These are phyloP conservation scores for Pelosia muscerda DNA, from an alignment of 2,888 invertebrate genomes.

Conservation along the genomic window DNA sequence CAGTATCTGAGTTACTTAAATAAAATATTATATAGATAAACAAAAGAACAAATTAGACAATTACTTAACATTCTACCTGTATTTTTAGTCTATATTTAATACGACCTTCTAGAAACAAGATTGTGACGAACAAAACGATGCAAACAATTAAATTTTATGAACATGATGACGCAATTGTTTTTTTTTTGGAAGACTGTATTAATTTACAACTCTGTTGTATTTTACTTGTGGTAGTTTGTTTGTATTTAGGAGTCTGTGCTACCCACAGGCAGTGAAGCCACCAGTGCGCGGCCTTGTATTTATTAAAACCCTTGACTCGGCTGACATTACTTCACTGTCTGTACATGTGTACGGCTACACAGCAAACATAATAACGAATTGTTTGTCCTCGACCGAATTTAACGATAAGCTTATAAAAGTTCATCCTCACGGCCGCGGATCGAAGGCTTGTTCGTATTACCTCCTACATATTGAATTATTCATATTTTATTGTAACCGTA, in stretches of 20 bases:
- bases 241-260: conserved; percentile 24
- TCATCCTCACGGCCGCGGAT: neutral
- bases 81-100: neutral
- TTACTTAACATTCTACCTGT: neutral
- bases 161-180: conserved; percentile 8
- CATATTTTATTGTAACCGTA: neutral
- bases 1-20: too few species aligned
- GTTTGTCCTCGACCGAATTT: conserved; percentile 31
- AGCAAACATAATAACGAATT: conserved; percentile 25
- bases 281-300: conserved; percentile 43
- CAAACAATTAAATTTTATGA: conserved; percentile 1
- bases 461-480: neutral
- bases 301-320: conserved; percentile 45
- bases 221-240: neutral
- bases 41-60: neutral
- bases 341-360: conserved; percentile 17
- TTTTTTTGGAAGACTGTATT: neutral
- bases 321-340: conserved; percentile 34
- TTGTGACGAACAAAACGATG: conserved; percentile 1
- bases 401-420: conserved; percentile 35
- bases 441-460: neutral
- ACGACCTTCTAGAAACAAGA: neutral
- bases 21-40: neutral
- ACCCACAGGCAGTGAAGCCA: conserved; percentile 17
- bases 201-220: neutral